Evolutionary conservation across 2,888 invertebrate species (phyloP).

Genomic region (Steinernema carpocapsae): DNA sequence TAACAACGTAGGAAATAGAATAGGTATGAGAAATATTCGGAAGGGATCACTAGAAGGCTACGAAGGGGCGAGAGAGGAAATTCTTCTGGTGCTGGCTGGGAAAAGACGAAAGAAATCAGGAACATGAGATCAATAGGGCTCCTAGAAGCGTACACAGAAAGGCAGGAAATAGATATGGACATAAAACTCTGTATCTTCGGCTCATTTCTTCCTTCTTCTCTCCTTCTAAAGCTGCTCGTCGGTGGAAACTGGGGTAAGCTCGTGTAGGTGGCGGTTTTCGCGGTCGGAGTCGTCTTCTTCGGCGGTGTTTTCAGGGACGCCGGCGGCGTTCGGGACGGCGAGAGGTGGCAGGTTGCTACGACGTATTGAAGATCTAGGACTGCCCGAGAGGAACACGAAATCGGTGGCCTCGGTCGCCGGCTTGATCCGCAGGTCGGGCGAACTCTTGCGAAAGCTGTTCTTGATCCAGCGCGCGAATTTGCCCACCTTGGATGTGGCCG

Average conservation of each 20-base stretch:
- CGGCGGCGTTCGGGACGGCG: background rate
- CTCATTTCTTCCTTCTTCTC: too few relatives aligned
- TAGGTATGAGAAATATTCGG: too few relatives aligned
- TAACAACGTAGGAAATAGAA: slow-evolving; percentile 3
- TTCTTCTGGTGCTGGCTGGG: background rate
- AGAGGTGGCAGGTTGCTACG: slow-evolving; percentile 12
- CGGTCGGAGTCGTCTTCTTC: background rate
- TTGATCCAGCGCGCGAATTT: slow-evolving; percentile 30
- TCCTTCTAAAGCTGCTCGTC: slow-evolving; percentile 19
- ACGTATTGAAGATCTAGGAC: background rate
- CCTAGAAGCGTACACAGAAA: slow-evolving; percentile 25
- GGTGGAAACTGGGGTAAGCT: slow-evolving; percentile 6
- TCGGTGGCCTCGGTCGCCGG: slow-evolving; percentile 11
- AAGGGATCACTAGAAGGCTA: background rate
- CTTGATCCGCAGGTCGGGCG: slow-evolving; percentile 21
- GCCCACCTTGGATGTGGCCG: slow-evolving; percentile 14
- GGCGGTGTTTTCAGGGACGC: too few relatives aligned
- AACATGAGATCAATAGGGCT: slow-evolving; percentile 16
- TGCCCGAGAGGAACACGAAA: slow-evolving; percentile 2
- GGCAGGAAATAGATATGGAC: slow-evolving; percentile 28
- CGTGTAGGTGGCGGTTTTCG: background rate
- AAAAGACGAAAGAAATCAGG: background rate
- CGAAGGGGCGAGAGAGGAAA: background rate
- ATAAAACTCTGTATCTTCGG: slow-evolving; percentile 27
- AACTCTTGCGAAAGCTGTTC: slow-evolving; percentile 33